Percentiles rank a stretch among this genome's conserved stretches.
These are phyloP conservation scores for Hydrolagus affinis DNA, from an alignment of 2,113 vertebrate species.

Conservation along the genomic window DNA sequence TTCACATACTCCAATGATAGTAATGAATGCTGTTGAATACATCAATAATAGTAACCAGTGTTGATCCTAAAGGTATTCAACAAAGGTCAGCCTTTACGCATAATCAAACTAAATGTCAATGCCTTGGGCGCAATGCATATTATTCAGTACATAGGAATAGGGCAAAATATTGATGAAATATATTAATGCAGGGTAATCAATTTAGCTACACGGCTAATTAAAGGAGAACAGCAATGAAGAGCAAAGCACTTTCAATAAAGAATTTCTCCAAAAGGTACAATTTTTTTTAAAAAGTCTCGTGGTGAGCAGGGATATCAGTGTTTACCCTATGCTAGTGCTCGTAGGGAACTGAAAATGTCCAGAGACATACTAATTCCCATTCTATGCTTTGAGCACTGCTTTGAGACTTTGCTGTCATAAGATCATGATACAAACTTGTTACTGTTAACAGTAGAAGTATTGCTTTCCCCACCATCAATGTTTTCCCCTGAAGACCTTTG, in stretches of 20 bases:
- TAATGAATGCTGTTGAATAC: no score
- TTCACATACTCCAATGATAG: no score
- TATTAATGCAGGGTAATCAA: background rate
- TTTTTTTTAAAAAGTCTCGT: background rate
- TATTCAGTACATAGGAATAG: background rate
- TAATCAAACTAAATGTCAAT: background rate
- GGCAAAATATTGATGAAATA: background rate
- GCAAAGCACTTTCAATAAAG: background rate
- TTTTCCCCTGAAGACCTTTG: no score
- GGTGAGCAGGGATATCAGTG: background rate
- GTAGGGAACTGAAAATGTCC: no score
- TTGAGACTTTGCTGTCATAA: no score
- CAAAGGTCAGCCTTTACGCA: background rate
- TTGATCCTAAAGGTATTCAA: background rate
- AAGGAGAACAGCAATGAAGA: background rate
- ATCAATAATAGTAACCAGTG: no score
- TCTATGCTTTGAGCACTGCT: no score
- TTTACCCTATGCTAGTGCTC: background rate
- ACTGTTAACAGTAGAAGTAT: no score
- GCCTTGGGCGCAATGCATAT: background rate
- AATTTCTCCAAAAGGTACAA: background rate
- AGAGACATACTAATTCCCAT: no score
- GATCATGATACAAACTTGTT: no score
- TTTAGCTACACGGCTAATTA: background rate
- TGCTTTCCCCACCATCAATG: no score